These are phyloP conservation scores for Drosophila sp. DNA, from an alignment of 1,140 invertebrate species.

Conservation along the genomic window DNA sequence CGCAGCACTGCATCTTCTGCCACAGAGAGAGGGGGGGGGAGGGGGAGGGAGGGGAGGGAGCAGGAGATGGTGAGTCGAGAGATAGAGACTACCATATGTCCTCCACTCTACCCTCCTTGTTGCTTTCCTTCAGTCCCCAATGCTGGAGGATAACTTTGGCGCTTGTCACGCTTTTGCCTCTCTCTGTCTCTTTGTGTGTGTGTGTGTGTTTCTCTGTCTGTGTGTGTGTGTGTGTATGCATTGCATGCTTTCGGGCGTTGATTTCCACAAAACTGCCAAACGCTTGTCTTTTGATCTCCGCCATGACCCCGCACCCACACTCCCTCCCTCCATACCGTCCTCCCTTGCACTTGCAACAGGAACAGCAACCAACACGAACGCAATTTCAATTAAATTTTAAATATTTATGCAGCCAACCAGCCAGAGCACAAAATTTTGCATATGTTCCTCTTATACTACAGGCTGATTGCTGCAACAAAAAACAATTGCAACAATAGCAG, in stretches of 20 bases:
- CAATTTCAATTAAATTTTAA: constrained; percentile 82
- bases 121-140: constrained; percentile 6
- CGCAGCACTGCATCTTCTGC: constrained; percentile 26
- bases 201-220: constrained; percentile 14
- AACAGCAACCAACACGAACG: constrained; percentile 30
- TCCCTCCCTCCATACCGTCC: constrained; percentile 3
- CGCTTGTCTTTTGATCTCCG: constrained; percentile 77
- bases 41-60: neutral
- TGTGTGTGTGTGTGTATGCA: constrained; percentile 15
- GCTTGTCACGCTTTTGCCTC: constrained; percentile 27
- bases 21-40: no score
- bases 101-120: neutral
- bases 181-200: constrained; percentile 1
- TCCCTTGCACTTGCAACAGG: constrained; percentile 18
- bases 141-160: constrained; percentile 31
- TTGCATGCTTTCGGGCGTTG: constrained; percentile 65
- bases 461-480: constrained; percentile 14
- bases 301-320: constrained; percentile 32
- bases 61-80: neutral
- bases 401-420: constrained; percentile 68
- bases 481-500: constrained; percentile 61
- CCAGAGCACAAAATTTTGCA: constrained; percentile 27
- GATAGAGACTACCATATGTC: constrained; percentile 30
- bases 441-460: neutral
- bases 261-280: constrained; percentile 77